These are phyloP conservation scores for Zaprionus africanus DNA, from an alignment of 1,140 invertebrate genomes.

Conservation along the genomic window DNA sequence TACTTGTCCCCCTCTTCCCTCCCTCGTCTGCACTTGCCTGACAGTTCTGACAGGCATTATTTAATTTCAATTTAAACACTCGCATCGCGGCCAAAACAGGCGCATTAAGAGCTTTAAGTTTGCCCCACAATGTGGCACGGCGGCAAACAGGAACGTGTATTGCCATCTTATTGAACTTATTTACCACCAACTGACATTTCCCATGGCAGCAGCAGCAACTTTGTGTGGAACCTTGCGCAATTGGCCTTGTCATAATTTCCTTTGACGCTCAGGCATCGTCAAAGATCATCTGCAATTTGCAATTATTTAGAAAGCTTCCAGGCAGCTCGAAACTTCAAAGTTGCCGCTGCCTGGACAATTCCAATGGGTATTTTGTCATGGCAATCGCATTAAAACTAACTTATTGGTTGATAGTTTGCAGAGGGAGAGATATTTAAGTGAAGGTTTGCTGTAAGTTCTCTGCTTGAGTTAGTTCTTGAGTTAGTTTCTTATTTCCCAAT, in stretches of 20 bases:
- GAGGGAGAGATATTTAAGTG: too few relatives aligned
- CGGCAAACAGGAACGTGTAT: slow-evolving; percentile 8
- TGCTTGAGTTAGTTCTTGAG: too few relatives aligned
- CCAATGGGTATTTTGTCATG: background rate
- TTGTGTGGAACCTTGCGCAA: slow-evolving; percentile 9
- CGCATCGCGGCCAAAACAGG: background rate
- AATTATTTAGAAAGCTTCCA: slow-evolving; percentile 29
- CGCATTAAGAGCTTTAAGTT: background rate
- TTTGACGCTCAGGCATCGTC: slow-evolving; percentile 1
- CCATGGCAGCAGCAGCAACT: slow-evolving; percentile 25
- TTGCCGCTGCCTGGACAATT: background rate
- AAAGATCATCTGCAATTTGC: slow-evolving; percentile 23
- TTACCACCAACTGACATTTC: slow-evolving; percentile 39
- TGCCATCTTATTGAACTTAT: slow-evolving; percentile 15
- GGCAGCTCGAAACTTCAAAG: slow-evolving; percentile 5
- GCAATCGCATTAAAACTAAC: too few relatives aligned
- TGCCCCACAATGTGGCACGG: background rate
- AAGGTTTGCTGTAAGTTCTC: too few relatives aligned
- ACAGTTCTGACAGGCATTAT: slow-evolving; percentile 26
- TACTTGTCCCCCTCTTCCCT: background rate
- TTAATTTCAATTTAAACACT: slow-evolving; percentile 43
- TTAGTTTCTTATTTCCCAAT: too few relatives aligned
- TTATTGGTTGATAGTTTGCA: background rate
- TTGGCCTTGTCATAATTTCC: slow-evolving; percentile 14
- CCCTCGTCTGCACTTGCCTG: background rate